phyloP scores from a whole-genome alignment of 2,888 invertebrate species.

The Patella depressa region DNA sequence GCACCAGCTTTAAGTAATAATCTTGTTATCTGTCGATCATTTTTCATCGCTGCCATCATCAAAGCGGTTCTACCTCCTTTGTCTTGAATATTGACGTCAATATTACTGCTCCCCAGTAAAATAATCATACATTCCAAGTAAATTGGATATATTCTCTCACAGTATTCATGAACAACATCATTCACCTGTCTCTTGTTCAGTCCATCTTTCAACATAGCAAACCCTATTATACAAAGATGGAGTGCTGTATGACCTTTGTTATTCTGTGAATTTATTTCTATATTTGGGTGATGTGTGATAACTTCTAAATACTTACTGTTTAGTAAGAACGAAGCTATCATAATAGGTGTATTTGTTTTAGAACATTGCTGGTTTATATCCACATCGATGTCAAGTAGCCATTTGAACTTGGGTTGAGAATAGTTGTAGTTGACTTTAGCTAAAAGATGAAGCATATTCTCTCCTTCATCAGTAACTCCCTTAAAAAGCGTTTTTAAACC shows the following conservation, averaged over 20 bases:
- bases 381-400: not conserved
- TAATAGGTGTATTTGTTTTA: not conserved
- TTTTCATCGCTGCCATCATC: not conserved
- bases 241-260: not conserved
- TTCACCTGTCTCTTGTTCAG: not conserved
- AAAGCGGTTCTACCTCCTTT: not conserved
- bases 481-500: not conserved
- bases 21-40: not conserved
- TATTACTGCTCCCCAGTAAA: not conserved
- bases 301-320: not conserved
- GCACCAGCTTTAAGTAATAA: not conserved
- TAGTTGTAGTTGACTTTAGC: not conserved
- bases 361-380: not conserved
- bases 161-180: not conserved
- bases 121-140: not conserved
- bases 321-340: not conserved
- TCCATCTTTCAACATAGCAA: not conserved
- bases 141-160: not conserved
- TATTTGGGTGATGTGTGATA: not conserved
- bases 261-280: not conserved
- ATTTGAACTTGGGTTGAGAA: not conserved
- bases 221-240: not conserved
- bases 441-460: not conserved
- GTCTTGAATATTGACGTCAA: too few species aligned
- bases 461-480: not conserved